phyloP scores from a whole-genome alignment of 2,113 vertebrate genomes.

The Eretmochelys imbricata region DNA sequence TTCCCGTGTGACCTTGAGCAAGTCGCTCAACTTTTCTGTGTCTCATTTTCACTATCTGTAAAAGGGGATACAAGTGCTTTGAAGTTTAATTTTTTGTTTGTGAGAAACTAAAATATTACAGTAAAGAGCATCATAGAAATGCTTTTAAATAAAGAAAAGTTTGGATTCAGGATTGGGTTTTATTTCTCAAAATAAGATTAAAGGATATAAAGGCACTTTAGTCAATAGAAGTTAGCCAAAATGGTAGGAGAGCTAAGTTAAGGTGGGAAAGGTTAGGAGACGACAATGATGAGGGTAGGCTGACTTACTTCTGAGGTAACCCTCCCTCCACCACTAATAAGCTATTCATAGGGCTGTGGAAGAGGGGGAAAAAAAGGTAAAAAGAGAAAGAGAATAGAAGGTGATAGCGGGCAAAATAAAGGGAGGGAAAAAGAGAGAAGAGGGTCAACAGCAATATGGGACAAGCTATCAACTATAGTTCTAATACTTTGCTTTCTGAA shows the following conservation, averaged over 20 bases:
- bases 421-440: not conserved
- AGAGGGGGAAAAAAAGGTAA: not conserved
- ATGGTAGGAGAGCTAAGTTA: not conserved
- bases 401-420: not conserved
- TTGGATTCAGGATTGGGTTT: not conserved
- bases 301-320: not conserved
- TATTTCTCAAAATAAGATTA: not conserved
- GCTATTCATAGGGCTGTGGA: not conserved
- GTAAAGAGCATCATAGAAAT: not conserved
- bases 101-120: not conserved
- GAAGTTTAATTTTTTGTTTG: not conserved
- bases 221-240: not conserved
- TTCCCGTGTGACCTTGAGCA: too few relatives aligned
- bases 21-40: not conserved
- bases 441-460: constrained; percentile 1
- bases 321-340: not conserved
- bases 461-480: constrained; percentile 21
- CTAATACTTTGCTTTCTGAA: constrained; percentile 53
- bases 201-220: not conserved
- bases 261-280: not conserved
- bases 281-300: not conserved
- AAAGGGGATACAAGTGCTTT: fast-evolving
- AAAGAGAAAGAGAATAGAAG: not conserved
- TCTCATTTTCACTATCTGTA: not conserved
- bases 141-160: not conserved